Evolutionary conservation across 2,113 vertebrate species (phyloP).

Genomic region (Ictalurus furcatus): DNA sequence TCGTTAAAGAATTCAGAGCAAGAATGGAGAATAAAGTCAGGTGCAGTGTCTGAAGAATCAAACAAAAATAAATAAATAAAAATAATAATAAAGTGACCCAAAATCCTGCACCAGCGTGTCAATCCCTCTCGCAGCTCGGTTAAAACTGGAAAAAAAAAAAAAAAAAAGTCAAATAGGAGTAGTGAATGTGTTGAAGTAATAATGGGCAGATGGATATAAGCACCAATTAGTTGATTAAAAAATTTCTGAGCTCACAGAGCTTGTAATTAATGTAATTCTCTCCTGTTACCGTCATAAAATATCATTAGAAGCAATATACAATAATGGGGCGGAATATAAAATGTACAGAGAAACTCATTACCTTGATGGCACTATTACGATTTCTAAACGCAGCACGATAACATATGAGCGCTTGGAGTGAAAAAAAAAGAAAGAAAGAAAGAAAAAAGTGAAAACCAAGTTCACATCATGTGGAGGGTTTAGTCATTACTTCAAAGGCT

Average conservation of each 20-base stretch:
- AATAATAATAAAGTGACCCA: neutral
- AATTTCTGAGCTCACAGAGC: conserved; percentile 14
- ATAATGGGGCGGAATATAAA: conserved; percentile 19
- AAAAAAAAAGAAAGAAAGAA: conserved; percentile 18
- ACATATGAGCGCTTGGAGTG: conserved; percentile 45
- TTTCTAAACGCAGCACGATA: conserved; percentile 52
- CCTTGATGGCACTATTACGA: conserved; percentile 49
- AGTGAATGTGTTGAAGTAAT: conserved; percentile 5
- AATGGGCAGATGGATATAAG: conserved; percentile 16
- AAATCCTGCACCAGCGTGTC: neutral
- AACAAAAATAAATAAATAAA: neutral
- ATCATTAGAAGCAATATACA: conserved; percentile 33
- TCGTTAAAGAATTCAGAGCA: neutral
- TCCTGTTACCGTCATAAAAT: conserved; percentile 27
- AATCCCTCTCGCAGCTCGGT: neutral
- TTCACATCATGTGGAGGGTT: conserved; percentile 58
- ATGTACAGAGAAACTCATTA: conserved; percentile 51
- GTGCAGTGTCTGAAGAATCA: neutral
- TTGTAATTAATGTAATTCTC: conserved; percentile 27
- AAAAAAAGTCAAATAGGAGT: neutral
- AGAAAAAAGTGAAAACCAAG: conserved; percentile 44
- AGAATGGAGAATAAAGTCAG: neutral
- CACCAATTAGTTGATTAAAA: conserved; percentile 8
- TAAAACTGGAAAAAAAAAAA: neutral
- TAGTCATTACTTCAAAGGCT: conserved; percentile 65